Evolutionary conservation across 2,113 vertebrate genomes (phyloP).

Genomic region (Cyanoderma ruficeps): DNA sequence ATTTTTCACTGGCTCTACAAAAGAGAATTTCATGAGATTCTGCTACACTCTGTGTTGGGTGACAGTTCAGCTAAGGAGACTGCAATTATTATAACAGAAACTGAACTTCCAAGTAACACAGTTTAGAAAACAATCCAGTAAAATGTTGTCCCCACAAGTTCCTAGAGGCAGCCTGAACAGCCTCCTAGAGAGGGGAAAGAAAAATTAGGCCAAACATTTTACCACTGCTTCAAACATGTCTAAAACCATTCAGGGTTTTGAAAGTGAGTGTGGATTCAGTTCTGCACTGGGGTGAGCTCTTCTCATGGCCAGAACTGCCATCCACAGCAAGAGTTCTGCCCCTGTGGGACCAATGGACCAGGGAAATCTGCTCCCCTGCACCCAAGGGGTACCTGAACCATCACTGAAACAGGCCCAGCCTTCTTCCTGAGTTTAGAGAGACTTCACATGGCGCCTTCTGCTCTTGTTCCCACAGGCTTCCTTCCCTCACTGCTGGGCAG

Average conservation of each 20-base stretch:
- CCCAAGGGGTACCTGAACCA: neutral
- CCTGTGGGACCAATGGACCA: accelerated
- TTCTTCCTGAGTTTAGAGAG: neutral
- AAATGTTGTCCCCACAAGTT: neutral
- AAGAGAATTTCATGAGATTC: neutral
- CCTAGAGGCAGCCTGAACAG: neutral
- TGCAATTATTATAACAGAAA: neutral
- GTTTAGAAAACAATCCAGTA: neutral
- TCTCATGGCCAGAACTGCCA: accelerated
- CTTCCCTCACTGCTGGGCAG: neutral
- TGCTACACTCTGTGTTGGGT: neutral
- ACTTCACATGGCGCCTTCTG: accelerated
- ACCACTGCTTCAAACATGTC: neutral
- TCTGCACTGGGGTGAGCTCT: neutral
- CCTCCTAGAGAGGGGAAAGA: neutral
- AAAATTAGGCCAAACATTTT: neutral
- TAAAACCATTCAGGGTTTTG: neutral
- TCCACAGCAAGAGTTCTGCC: neutral
- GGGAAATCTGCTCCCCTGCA: accelerated
- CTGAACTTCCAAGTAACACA: neutral
- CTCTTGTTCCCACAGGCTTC: neutral
- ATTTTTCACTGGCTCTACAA: neutral
- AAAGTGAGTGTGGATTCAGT: neutral
- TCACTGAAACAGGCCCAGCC: neutral
- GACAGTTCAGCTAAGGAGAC: neutral